Conservation (phyloP, 1,140 invertebrate genomes). For the Lordiphosa clarofinis region DNA sequence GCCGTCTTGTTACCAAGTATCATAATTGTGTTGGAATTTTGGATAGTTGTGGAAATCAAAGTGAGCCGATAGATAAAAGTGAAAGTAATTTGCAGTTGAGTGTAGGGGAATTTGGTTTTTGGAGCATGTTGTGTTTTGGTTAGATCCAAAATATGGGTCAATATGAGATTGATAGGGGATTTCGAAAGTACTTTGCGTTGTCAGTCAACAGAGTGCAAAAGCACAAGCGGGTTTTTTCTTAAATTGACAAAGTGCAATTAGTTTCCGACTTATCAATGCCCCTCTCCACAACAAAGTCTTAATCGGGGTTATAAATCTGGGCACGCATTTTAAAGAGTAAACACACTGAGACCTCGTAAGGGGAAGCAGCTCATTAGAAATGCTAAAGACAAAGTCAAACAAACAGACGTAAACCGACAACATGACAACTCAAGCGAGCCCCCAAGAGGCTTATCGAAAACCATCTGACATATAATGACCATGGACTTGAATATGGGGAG, state of each 20-base stretch:
- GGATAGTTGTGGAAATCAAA: neutral
- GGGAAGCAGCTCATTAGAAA: slow-evolving; percentile 39
- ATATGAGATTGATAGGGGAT: too few species aligned
- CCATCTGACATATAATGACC: slow-evolving; percentile 54
- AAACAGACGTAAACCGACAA: slow-evolving; percentile 44
- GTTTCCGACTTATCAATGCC: too few species aligned
- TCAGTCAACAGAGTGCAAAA: too few species aligned
- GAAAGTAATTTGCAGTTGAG: too few species aligned
- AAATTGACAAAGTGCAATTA: too few species aligned
- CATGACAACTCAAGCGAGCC: slow-evolving; percentile 12
- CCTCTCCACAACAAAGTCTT: slow-evolving; percentile 41
- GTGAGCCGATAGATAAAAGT: neutral
- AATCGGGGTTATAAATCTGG: slow-evolving; percentile 49
- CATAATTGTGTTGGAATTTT: slow-evolving; percentile 2
- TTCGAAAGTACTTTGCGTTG: too few species aligned
- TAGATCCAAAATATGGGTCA: too few species aligned
- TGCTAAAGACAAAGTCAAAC: slow-evolving; percentile 58
- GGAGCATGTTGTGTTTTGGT: too few species aligned
- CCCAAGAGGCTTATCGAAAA: slow-evolving; percentile 52
- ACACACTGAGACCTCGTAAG: slow-evolving; percentile 16
- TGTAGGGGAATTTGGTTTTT: too few species aligned
- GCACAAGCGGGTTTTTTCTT: too few species aligned
- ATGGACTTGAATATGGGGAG: slow-evolving; percentile 11
- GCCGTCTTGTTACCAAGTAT: neutral
- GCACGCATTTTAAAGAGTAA: slow-evolving; percentile 53